A percentile compares a stretch with the other conserved stretches of the same genome.
Evolutionary conservation across 2,888 invertebrate genomes (phyloP).

Genomic region (Erebia aethiops): DNA sequence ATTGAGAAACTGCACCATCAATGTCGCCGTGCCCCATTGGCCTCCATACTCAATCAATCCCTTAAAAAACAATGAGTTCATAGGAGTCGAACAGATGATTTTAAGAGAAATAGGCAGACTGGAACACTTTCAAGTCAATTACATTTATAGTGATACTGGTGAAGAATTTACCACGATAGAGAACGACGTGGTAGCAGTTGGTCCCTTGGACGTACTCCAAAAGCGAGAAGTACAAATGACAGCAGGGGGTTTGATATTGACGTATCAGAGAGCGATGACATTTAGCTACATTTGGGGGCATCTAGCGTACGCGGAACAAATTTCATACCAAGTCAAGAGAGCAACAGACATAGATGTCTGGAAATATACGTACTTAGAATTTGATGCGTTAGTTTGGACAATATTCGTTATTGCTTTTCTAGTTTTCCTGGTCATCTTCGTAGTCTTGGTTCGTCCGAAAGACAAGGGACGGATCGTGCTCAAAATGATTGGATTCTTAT

Average conservation of each 20-base stretch:
- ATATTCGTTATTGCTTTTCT: constrained; percentile 46
- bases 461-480: constrained; percentile 49
- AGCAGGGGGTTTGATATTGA: constrained; percentile 46
- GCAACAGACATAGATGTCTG: constrained; percentile 46
- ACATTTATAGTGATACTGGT: constrained; percentile 43
- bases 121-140: constrained; percentile 54
- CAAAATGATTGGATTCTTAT: constrained; percentile 49
- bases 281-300: constrained; percentile 54
- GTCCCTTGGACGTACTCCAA: constrained; percentile 47
- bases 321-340: constrained; percentile 53
- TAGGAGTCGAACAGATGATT: constrained; percentile 46
- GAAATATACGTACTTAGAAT: constrained; percentile 55
- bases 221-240: constrained; percentile 45
- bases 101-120: constrained; percentile 51
- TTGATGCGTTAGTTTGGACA: constrained; percentile 51
- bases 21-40: constrained; percentile 51
- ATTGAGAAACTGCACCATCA: constrained; percentile 57
- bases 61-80: constrained; percentile 6
- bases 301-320: constrained; percentile 50
- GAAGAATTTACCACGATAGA: constrained; percentile 42
- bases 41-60: constrained; percentile 56
- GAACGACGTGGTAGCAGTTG: constrained; percentile 46
- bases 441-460: constrained; percentile 39
- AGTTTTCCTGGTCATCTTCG: constrained; percentile 46
- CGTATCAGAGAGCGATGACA: constrained; percentile 42